Evolutionary conservation across 2,113 vertebrate genomes (phyloP).

Genomic region (Phaetusa simplex): DNA sequence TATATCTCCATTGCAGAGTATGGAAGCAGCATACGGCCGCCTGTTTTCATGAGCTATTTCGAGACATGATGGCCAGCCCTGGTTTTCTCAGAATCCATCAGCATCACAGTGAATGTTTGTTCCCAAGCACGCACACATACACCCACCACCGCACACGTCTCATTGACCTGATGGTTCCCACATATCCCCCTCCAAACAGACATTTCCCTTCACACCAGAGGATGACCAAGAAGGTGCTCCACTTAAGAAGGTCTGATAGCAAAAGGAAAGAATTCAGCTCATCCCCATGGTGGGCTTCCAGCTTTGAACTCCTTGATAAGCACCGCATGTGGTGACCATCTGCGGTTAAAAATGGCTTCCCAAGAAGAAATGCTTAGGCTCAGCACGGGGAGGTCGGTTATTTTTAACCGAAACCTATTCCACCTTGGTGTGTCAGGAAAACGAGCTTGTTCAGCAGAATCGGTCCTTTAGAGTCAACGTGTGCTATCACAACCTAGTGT

Average conservation of each 20-base stretch:
- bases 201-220: not conserved
- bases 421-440: not conserved
- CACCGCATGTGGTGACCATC: not conserved
- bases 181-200: not conserved
- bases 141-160: not conserved
- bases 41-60: constrained; percentile 54
- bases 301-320: not conserved
- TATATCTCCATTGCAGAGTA: not conserved
- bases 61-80: not conserved
- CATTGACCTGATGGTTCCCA: not conserved
- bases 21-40: not conserved
- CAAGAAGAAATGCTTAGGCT: not conserved
- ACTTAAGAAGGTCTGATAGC: not conserved
- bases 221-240: not conserved
- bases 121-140: not conserved
- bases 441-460: constrained; percentile 18
- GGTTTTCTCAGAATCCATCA: constrained; percentile 53
- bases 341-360: not conserved
- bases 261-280: constrained; percentile 4
- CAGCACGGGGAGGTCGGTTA: not conserved
- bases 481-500: not conserved
- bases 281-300: not conserved
- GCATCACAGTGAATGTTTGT: not conserved
- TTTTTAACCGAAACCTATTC: constrained; percentile 9
- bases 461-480: not conserved